phyloP scores from a whole-genome alignment of 2,113 vertebrate genomes.

The Hyperopisus bebe region DNA sequence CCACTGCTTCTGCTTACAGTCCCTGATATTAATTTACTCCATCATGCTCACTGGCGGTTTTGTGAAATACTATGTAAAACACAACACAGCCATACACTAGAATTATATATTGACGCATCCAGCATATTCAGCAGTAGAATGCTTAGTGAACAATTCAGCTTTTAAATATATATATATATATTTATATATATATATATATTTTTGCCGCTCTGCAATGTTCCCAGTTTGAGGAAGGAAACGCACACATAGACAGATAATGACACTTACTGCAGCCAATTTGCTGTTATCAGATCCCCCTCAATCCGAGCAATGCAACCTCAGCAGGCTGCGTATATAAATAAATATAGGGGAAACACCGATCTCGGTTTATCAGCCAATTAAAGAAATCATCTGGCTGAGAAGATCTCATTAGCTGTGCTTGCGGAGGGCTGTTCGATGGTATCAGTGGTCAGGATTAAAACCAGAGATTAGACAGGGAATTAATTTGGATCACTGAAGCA shows the following conservation, averaged over 20 bases:
- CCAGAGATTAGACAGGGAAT: constrained; percentile 27
- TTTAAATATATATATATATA: not conserved
- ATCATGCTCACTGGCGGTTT: not conserved
- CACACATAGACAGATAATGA: constrained; percentile 10
- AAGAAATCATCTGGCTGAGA: constrained; percentile 21
- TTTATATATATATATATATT: not conserved
- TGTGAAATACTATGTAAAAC: not conserved
- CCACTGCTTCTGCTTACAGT: not conserved
- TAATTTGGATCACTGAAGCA: constrained; percentile 20
- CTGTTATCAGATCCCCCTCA: constrained; percentile 15
- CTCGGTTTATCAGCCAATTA: constrained; percentile 31
- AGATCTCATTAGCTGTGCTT: constrained; percentile 37
- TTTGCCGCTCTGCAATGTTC: not conserved
- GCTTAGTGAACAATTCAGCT: not conserved
- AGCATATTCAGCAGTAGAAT: not conserved
- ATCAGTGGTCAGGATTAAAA: constrained; percentile 27
- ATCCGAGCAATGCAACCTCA: constrained; percentile 7
- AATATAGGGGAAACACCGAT: constrained; percentile 11
- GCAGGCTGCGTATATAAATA: constrained; percentile 16
- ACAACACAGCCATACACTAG: not conserved
- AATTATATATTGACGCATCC: not conserved
- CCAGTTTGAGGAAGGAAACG: not conserved
- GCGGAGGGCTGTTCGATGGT: constrained; percentile 22
- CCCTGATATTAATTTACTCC: not conserved
- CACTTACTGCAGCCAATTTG: constrained; percentile 26